Evolutionary conservation across 2,888 invertebrate genomes (phyloP), one percentile per base, ranked within the genome.

Genomic region (Dione vanillae): DNA sequence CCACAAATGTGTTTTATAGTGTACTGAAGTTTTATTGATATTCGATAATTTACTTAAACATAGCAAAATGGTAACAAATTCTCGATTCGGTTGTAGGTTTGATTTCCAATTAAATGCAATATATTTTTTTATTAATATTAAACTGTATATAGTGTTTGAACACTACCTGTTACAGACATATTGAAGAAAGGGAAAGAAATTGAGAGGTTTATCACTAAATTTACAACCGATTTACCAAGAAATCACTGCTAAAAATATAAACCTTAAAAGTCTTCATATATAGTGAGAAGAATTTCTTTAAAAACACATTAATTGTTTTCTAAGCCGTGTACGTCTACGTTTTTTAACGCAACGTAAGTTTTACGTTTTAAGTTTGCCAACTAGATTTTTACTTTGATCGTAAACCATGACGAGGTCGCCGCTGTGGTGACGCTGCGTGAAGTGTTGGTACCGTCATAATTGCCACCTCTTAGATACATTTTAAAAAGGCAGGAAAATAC

Each of bases 1-100:
- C 87, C 84, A 87, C 90, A 90, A 87, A 88, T 85, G 88, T 87
- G 84, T 88, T 87, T 92, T 87, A 91, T 91, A 90, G 90, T 88
- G 89, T 90, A 87, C 88, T 89, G 45, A 67, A 85, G 87, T 89
- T 89, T 67, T 64, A 61, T 61, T 69, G 89, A 88, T 83, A 77
- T 78, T 74, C 75, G 74, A 72, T 72, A 67, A 65, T 35, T 35
- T 66, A 59, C 49, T 43, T 41, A 59, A 58, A 43, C 59, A 43
- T 27, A 37, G 54, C 10, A 3, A n/a, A 54, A n/a, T 35, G 9
- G 54, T 54, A 5, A 9, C 9, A 47, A 19, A 19, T 11, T 27
- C 27, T 3, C 5, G 27, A 11, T 19, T 49, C 1, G 27, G 12
- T 51, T 27, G 51, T 20, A 20, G 51, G 14, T 12, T 51, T 12